Percentiles rank a stretch among this genome's conserved stretches.
phyloP scores from a whole-genome alignment of 1,140 invertebrate genomes.

The Spodoptera litura region DNA sequence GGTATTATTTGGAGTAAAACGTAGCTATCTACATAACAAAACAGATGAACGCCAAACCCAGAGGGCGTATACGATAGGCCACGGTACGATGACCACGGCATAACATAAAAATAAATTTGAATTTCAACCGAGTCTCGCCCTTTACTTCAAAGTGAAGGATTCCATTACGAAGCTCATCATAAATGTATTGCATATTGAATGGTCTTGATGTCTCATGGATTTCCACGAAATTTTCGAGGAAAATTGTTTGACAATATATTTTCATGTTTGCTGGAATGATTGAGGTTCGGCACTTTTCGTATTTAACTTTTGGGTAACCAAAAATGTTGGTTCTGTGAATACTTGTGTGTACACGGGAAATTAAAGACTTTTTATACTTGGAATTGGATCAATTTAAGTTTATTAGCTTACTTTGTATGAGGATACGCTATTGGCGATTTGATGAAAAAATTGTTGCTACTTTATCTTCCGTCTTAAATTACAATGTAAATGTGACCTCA shows the following conservation, averaged over 20 bases:
- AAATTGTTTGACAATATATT: not conserved
- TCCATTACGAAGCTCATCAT: conserved; percentile 19
- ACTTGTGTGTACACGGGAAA: not conserved
- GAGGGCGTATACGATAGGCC: conserved; percentile 14
- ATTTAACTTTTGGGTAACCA: not conserved
- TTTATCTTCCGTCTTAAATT: too few relatives aligned
- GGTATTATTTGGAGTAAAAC: too few relatives aligned
- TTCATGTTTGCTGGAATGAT: not conserved
- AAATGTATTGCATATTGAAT: conserved; percentile 44
- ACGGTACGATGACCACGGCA: conserved; percentile 9
- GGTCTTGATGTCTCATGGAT: not conserved
- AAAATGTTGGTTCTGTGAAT: not conserved
- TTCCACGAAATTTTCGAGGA: not conserved
- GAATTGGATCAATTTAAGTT: not conserved
- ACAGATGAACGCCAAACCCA: conserved; percentile 1
- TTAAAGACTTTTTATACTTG: not conserved
- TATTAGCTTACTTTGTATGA: too few relatives aligned
- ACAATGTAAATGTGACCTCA: too few relatives aligned
- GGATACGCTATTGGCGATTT: too few relatives aligned
- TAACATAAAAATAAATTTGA: conserved; percentile 41
- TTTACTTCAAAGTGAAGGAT: conserved; percentile 25
- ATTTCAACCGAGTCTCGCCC: conserved; percentile 22
- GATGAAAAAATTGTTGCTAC: too few relatives aligned
- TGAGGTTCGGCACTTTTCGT: not conserved
- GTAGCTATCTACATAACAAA: conserved; percentile 6